phyloP scores from a whole-genome alignment of 2,888 invertebrate genomes.

The Cerceris rybyensis region DNA sequence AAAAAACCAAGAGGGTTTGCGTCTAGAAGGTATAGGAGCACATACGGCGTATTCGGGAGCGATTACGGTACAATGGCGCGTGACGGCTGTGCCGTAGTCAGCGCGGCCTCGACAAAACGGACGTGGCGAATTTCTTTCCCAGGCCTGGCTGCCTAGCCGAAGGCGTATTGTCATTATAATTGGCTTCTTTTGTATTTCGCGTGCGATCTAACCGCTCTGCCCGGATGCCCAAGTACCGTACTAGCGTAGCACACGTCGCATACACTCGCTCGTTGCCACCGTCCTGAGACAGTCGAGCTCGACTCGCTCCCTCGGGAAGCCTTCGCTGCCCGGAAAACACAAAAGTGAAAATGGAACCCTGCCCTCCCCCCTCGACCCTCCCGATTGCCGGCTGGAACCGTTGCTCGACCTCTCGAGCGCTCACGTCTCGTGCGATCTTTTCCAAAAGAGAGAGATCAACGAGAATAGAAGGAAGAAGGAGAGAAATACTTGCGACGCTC shows the following conservation, averaged over 20 bases:
- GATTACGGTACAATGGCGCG: slow-evolving; percentile 71
- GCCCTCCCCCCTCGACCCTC: slow-evolving; percentile 1
- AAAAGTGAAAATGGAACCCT: slow-evolving; percentile 74
- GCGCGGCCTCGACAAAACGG: slow-evolving; percentile 65
- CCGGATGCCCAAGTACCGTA: slow-evolving; percentile 58
- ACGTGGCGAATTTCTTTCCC: slow-evolving; percentile 79
- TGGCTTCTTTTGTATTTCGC: slow-evolving; percentile 79
- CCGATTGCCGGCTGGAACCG: slow-evolving; percentile 53
- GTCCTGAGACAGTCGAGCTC: slow-evolving; percentile 72
- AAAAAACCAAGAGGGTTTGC: not conserved
- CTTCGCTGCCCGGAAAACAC: slow-evolving; percentile 68
- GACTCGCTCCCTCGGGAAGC: slow-evolving; percentile 76
- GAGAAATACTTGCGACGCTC: slow-evolving; percentile 16
- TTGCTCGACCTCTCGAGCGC: slow-evolving; percentile 57
- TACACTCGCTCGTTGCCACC: slow-evolving; percentile 1
- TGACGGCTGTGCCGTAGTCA: slow-evolving; percentile 71
- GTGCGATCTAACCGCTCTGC: slow-evolving; percentile 75
- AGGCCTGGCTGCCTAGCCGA: slow-evolving; percentile 70
- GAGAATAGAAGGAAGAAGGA: not conserved
- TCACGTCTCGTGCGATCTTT: slow-evolving; percentile 36
- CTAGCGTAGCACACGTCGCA: not conserved
- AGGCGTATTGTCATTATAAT: slow-evolving; percentile 81
- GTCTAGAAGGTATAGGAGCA: slow-evolving; percentile 2
- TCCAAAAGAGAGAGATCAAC: slow-evolving; percentile 10
- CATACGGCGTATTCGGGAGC: slow-evolving; percentile 49